Conservation (phyloP, 2,113 vertebrate species). For the Camarhynchus parvulus region DNA sequence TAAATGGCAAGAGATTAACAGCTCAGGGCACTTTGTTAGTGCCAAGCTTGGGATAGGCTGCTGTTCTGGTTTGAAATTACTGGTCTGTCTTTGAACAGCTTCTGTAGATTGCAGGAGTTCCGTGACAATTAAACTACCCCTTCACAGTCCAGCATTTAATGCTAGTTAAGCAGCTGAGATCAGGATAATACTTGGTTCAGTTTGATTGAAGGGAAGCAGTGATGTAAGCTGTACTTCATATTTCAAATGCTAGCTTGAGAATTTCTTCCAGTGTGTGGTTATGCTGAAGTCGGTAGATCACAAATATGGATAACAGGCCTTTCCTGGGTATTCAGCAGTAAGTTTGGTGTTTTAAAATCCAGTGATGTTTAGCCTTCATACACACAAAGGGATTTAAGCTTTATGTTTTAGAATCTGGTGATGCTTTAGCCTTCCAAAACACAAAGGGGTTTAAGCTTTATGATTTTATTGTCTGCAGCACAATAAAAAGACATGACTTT, state of each 20-base stretch:
- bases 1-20: conserved; percentile 66
- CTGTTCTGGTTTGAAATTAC: neutral
- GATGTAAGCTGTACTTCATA: neutral
- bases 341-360: conserved; percentile 1
- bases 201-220: neutral
- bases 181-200: neutral
- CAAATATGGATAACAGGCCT: neutral
- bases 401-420: conserved; percentile 55
- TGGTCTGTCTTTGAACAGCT: neutral
- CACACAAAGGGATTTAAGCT: conserved; percentile 40
- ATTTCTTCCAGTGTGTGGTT: neutral
- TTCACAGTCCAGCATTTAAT: neutral
- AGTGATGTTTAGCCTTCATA: neutral
- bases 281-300: conserved; percentile 35
- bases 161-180: neutral
- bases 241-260: neutral
- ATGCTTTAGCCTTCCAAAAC: conserved; percentile 31
- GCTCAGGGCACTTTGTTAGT: conserved; percentile 9
- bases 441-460: conserved; percentile 53
- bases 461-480: conserved; percentile 61
- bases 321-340: conserved; percentile 43
- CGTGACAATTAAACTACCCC: neutral
- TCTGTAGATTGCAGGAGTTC: neutral
- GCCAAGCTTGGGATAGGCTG: neutral
- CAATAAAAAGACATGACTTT: conserved; percentile 57